Base-by-base conservation (phyloP, 2,113 vertebrate genomes). In the Silurus asotus region DNA sequence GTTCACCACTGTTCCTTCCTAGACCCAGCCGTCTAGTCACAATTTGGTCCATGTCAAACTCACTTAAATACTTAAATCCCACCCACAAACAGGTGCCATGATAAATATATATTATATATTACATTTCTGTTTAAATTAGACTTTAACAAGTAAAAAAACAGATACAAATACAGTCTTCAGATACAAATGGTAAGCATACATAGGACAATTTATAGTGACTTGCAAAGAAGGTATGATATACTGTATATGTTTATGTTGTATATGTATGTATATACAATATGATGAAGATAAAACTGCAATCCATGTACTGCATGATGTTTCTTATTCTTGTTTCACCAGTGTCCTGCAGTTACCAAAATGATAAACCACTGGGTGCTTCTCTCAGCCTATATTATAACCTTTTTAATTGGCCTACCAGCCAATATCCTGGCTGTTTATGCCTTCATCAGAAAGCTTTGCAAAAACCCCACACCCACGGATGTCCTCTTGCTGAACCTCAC, bases 401-500 rank as follows among this genome's bases (percentile, higher is more conserved):
- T 96, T 58, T 1, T 93, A 55, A 91, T 92, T 0, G 96, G 95
- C 4, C 86, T 96, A 28, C 95, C 95, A 0, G 88, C 93, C 89
- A 96, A 96, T 86, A 6, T 94, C 62, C 81, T 96, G 87, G 94
- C 93, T 0, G 88, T 96, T 0, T 87, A 82, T 67, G 92, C 92
- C 9, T 95, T 96, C 15, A 0, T 92, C 75, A 23, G 53, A 13
- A 93, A 95, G 3, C 89, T 94, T 15, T 74, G 88, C 0, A 90
- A 90, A 45, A 92, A 90, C 6, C 84, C 92, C 0, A 91, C 92
- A 0, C 91, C 94, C 0, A 89, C 93, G 1, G 94, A 95, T 88
- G 85, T 96, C 88, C 92, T 95, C 0, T 91, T 96, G 83, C 92
- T 96, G 86, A 95, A 93, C 90, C 88, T 96, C 83, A 95, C 93